These are phyloP conservation scores for Punctoribates punctum DNA, from an alignment of 2,888 invertebrate species.

Conservation along the genomic window DNA sequence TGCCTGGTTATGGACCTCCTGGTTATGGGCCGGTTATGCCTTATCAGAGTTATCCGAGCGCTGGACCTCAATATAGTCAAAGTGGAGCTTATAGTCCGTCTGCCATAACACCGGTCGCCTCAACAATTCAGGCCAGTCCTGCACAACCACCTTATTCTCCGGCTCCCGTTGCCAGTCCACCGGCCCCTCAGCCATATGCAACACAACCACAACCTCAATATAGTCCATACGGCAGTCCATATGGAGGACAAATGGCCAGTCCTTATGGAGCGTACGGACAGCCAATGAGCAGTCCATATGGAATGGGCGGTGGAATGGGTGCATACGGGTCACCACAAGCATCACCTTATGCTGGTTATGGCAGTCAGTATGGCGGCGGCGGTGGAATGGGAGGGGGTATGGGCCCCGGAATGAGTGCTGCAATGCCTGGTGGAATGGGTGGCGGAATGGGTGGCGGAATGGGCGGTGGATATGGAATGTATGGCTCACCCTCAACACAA, in stretches of 20 bases:
- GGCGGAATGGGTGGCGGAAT: neutral
- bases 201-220: conserved; percentile 8
- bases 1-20: neutral
- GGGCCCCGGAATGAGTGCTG: neutral
- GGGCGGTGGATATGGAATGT: conserved; percentile 8
- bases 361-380: conserved; percentile 4
- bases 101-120: neutral
- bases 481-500: neutral
- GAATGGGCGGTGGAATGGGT: neutral
- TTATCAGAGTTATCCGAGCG: conserved; percentile 4
- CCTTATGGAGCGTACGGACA: neutral
- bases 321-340: neutral
- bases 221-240: neutral
- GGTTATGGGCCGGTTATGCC: conserved; percentile 1
- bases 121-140: neutral
- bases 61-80: conserved; percentile 23
- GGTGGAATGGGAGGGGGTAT: neutral
- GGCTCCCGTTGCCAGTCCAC: neutral
- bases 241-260: neutral
- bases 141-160: neutral
- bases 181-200: neutral
- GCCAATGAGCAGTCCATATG: conserved; percentile 11
- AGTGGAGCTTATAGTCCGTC: conserved; percentile 23
- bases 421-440: neutral
- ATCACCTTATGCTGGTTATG: neutral